Percentiles rank a stretch among this genome's conserved stretches.
Conservation (phyloP, 2,797 vertebrate species). For the Glossophaga mutica region DNA sequence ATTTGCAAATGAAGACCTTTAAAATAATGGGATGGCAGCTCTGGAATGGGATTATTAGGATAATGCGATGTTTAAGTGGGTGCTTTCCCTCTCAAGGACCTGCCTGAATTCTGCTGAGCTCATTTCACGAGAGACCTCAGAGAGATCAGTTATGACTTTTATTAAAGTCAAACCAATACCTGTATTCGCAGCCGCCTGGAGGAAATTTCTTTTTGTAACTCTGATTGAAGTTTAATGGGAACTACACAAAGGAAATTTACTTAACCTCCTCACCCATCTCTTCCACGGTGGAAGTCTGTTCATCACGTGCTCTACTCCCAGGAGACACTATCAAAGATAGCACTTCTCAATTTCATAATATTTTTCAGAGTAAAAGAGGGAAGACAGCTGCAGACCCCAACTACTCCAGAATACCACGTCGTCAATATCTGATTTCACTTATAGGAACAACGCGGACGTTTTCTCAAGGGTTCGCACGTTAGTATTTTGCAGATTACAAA, state of each 20-base stretch:
- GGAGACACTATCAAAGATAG: constrained; percentile 78
- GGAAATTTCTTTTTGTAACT: constrained; percentile 83
- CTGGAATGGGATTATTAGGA: constrained; percentile 79
- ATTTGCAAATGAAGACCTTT: constrained; percentile 84
- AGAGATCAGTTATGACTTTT: constrained; percentile 83
- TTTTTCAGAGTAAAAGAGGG: constrained; percentile 71
- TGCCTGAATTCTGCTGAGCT: constrained; percentile 82
- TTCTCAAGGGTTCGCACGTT: constrained; percentile 27
- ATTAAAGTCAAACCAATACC: constrained; percentile 84
- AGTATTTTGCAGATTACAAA: constrained; percentile 22
- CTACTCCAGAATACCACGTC: constrained; percentile 47
- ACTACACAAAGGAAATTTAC: constrained; percentile 83
- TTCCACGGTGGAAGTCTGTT: constrained; percentile 77
- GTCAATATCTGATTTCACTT: constrained; percentile 56
- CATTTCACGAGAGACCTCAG: constrained; percentile 80
- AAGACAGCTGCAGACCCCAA: constrained; percentile 62
- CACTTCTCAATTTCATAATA: constrained; percentile 78
- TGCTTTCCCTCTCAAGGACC: constrained; percentile 79
- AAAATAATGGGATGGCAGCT: constrained; percentile 78
- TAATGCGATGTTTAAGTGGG: constrained; percentile 81
- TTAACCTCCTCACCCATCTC: constrained; percentile 83
- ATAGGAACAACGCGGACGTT: background rate
- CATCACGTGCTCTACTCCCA: constrained; percentile 76
- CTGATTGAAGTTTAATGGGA: constrained; percentile 84
- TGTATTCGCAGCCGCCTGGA: constrained; percentile 79